Conservation (phyloP, 1,140 invertebrate species). For the Bombus sibiricus region DNA sequence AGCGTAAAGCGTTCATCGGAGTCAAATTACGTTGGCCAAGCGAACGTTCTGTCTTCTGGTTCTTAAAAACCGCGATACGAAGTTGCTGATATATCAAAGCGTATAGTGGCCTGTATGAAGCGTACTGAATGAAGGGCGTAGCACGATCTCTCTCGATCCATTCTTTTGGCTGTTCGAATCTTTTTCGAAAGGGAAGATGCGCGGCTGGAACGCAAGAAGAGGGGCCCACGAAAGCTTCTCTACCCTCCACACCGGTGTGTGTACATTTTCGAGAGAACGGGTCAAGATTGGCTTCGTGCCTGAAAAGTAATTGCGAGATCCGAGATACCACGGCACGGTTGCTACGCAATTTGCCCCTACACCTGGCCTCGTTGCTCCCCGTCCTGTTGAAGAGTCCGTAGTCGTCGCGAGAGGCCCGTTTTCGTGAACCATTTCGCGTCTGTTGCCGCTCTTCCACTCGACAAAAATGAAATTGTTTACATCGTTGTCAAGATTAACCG, state of each 20-base stretch:
- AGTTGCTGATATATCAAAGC: no score
- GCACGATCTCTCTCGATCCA: no score
- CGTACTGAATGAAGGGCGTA: no score
- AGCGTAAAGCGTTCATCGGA: not conserved
- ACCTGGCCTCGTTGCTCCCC: constrained; percentile 32
- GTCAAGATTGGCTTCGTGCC: constrained; percentile 42
- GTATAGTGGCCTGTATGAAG: no score
- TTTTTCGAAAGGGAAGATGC: not conserved
- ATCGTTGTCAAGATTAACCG: constrained; percentile 28
- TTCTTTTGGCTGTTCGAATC: not conserved
- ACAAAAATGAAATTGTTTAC: constrained; percentile 30
- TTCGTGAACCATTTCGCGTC: not conserved
- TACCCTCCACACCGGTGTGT: not conserved
- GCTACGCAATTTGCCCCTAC: constrained; percentile 52
- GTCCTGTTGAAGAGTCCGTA: not conserved
- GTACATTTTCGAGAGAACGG: constrained; percentile 45
- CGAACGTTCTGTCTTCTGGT: not conserved
- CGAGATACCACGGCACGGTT: constrained; percentile 37
- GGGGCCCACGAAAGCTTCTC: constrained; percentile 17
- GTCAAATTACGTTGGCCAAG: not conserved
- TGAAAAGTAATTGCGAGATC: constrained; percentile 55
- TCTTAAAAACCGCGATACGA: constrained; percentile 20
- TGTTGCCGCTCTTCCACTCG: no score
- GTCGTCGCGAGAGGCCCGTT: not conserved
- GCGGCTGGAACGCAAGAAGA: not conserved